phyloP scores from a whole-genome alignment of 2,888 invertebrate species.

The Allolobophora icterica region DNA sequence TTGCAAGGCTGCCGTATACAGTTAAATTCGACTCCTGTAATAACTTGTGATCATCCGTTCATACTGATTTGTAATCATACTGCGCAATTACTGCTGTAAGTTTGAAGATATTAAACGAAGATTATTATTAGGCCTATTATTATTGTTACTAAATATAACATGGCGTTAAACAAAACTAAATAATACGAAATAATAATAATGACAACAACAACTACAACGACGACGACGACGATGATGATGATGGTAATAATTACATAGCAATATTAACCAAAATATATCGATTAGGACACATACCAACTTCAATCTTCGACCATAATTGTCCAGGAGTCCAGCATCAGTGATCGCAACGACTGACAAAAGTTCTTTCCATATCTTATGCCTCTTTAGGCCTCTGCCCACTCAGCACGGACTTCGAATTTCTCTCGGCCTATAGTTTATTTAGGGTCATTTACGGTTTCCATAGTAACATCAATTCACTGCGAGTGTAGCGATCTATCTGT shows the following conservation, averaged over 20 bases:
- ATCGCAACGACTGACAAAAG: neutral
- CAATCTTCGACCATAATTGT: neutral
- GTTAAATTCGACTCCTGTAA: too few species aligned
- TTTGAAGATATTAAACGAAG: too few species aligned
- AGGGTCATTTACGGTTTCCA: neutral
- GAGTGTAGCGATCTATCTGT: neutral
- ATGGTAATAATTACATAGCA: neutral
- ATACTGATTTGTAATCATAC: too few species aligned
- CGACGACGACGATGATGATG: neutral
- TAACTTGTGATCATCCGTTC: too few species aligned
- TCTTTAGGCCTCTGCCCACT: neutral
- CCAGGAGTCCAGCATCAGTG: neutral
- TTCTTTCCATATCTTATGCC: neutral
- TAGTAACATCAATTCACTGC: neutral
- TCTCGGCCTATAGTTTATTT: neutral
- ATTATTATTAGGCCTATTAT: too few species aligned
- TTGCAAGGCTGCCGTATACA: too few species aligned
- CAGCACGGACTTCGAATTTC: neutral
- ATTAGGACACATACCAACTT: neutral
- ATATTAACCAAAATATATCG: neutral
- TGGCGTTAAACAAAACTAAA: neutral
- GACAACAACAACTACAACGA: neutral
- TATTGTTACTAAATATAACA: too few species aligned
- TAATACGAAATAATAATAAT: neutral
- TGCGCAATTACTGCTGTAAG: too few species aligned